phyloP scores from a whole-genome alignment of 2,113 vertebrate species.

The Phrynosoma platyrhinos region DNA sequence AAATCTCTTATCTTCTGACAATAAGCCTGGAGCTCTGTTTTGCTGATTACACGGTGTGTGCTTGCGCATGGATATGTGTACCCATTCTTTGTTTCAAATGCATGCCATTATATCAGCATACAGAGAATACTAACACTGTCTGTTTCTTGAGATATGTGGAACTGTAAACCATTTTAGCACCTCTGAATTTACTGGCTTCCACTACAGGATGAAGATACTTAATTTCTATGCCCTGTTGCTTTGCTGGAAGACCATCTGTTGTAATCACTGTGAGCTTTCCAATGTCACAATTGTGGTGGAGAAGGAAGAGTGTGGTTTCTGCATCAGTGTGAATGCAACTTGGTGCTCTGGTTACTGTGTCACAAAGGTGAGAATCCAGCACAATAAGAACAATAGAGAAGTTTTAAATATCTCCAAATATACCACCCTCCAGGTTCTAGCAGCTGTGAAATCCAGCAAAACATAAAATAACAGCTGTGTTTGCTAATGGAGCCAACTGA shows the following conservation, averaged over 20 bases:
- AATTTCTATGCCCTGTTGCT: slow-evolving; percentile 80
- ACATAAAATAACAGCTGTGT: background rate
- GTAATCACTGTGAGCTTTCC: slow-evolving; percentile 79
- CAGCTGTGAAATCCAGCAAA: background rate
- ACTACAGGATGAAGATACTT: slow-evolving; percentile 79
- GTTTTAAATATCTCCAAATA: background rate
- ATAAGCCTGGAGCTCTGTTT: background rate
- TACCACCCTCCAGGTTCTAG: no score
- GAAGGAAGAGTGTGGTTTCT: slow-evolving; percentile 84
- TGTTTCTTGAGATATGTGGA: slow-evolving; percentile 27
- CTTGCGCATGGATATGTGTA: background rate
- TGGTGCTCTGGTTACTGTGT: slow-evolving; percentile 88
- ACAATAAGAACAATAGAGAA: background rate
- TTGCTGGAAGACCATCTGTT: slow-evolving; percentile 79
- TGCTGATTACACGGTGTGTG: background rate
- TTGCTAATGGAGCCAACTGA: background rate
- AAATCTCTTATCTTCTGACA: slow-evolving; percentile 43
- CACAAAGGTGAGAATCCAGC: slow-evolving; percentile 79
- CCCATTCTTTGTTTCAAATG: background rate
- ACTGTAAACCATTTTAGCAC: background rate
- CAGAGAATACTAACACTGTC: background rate
- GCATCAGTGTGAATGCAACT: slow-evolving; percentile 82
- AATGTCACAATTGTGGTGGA: slow-evolving; percentile 86
- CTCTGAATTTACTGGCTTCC: slow-evolving; percentile 36
- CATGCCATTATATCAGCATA: background rate